phyloP scores from a whole-genome alignment of 2,888 invertebrate genomes.

The Luperina nickerlii region DNA sequence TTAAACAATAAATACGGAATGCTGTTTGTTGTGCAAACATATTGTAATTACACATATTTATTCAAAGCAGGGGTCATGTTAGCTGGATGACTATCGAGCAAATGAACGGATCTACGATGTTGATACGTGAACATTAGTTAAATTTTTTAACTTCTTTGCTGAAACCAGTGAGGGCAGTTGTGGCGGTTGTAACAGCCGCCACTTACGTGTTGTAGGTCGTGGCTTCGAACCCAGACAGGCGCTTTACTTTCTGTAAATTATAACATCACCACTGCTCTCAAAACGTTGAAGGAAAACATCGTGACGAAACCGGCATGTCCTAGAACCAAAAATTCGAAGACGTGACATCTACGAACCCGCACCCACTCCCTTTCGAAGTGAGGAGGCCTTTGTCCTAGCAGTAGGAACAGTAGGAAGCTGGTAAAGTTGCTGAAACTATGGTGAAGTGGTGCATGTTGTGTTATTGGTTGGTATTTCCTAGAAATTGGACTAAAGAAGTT shows the following conservation, averaged over 20 bases:
- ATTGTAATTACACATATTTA: slow-evolving; percentile 12
- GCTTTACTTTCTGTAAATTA: neutral
- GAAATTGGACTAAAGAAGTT: neutral
- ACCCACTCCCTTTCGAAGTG: no score
- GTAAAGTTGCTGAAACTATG: neutral
- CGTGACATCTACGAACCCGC: no score
- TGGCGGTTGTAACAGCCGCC: neutral
- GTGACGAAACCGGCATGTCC: no score
- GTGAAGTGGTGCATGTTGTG: neutral
- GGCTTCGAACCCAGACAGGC: neutral
- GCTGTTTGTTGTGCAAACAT: slow-evolving; percentile 6
- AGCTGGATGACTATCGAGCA: neutral
- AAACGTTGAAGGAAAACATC: neutral
- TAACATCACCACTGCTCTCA: neutral
- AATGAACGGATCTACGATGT: neutral
- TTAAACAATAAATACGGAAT: slow-evolving; percentile 1
- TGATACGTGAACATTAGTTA: neutral
- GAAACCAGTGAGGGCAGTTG: neutral
- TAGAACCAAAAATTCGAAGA: no score
- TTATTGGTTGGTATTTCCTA: neutral
- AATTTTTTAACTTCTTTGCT: neutral
- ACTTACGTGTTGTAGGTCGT: neutral
- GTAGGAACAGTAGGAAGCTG: no score
- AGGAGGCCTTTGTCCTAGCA: no score
- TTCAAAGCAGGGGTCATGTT: neutral